Evolutionary conservation across 1,140 invertebrate genomes (phyloP), one percentile per base, ranked within the genome.

Genomic region (Diorhabda elongata): DNA sequence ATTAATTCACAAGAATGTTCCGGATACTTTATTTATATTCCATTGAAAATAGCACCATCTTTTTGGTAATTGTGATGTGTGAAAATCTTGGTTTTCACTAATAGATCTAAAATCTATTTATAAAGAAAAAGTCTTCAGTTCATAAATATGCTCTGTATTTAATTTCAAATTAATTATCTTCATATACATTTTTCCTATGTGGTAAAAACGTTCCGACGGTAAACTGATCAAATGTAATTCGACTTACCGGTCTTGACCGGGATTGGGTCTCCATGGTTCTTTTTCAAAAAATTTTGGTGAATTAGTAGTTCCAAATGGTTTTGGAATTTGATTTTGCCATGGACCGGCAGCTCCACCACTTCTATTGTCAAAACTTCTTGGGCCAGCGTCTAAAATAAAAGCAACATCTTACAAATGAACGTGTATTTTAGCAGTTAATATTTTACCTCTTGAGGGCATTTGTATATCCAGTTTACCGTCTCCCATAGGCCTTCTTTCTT

Each of bases 381-480:
- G 44, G 8, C 56, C 60, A 52, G 56, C 7, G 62, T 26, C 58
- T 60, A 42, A 65, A 69, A 65, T 7, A 56, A 56, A 56, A n/a
- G 6, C 6, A 56, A 56, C 52, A 56, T 56, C 6, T 60, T 43
- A 8, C 5, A n/a, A 26, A 26, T 26, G 26, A 26, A 26, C 26
- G 26, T 26, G 26, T 26, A 26, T 26, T 26, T 26, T 26, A 26
- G 26, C 1, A 26, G 26, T 26, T 26, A 26, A 26, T 26, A 26
- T 26, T 47, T 64, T 26, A 66, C 58, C 65, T 64, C 69, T 64
- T 8, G 66, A 63, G 5, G 61, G 26, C 26, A 43, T 42, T 47
- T 56, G 58, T 57, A 77, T 68, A 43, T 75, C 74, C 2, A 69
- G 52, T 58, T 75, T 75, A 9, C 67, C 57, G n/a, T 75, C 73